Conservation (phyloP, 2,113 vertebrate genomes). For the Megaleporinus macrocephalus region DNA sequence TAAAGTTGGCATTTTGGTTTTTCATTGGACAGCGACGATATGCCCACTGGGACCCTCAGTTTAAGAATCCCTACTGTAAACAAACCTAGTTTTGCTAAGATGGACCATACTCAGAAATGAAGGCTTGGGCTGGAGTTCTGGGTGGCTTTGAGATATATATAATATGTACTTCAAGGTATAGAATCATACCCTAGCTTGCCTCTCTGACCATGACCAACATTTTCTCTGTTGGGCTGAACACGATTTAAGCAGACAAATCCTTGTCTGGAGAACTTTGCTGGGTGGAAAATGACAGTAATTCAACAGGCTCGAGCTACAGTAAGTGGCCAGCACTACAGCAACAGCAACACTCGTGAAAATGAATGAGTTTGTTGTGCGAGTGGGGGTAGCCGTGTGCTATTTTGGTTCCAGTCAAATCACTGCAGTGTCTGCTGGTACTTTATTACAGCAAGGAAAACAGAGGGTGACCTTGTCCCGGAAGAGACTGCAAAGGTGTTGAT, state of each 20-base stretch:
- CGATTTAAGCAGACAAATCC: background rate
- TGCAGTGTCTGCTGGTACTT: background rate
- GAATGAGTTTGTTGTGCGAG: slow-evolving; percentile 1
- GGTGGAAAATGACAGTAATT: slow-evolving; percentile 15
- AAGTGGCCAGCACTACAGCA: background rate
- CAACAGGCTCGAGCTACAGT: background rate
- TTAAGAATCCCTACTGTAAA: too few relatives aligned
- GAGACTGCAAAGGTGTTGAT: background rate
- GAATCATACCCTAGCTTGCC: background rate
- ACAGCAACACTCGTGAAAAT: background rate
- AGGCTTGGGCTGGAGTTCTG: too few relatives aligned
- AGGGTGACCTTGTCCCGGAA: background rate
- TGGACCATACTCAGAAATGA: too few relatives aligned
- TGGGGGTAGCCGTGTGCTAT: background rate
- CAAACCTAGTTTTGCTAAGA: too few relatives aligned
- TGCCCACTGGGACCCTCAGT: too few relatives aligned
- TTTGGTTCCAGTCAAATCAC: background rate
- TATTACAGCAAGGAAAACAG: background rate
- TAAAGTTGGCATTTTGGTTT: too few relatives aligned
- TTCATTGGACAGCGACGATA: too few relatives aligned
- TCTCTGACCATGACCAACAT: background rate
- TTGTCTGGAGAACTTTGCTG: background rate
- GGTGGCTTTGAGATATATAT: background rate
- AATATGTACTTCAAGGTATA: background rate
- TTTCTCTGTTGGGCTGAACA: background rate